Evolutionary conservation across 2,888 invertebrate genomes (phyloP).

Genomic region (Eudasyphora cyanicolor): DNA sequence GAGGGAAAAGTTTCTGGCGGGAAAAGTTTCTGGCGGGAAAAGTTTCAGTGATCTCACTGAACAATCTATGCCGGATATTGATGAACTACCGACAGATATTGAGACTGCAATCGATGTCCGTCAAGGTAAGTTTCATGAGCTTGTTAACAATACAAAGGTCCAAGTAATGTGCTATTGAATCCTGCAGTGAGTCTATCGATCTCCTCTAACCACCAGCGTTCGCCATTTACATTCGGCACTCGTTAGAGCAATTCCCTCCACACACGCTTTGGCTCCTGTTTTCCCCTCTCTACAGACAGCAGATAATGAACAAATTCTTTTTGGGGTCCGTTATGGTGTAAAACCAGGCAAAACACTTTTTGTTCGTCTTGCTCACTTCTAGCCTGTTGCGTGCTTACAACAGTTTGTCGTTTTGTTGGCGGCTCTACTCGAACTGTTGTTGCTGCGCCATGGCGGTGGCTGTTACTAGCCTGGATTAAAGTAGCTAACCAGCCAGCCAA

Average conservation of each 20-base stretch:
- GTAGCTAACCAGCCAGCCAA: conserved; percentile 50
- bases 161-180: too few species aligned
- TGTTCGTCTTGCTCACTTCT: neutral
- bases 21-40: too few species aligned
- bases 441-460: conserved; percentile 28
- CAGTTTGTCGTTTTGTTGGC: conserved; percentile 22
- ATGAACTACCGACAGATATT: too few species aligned
- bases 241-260: too few species aligned
- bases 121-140: too few species aligned
- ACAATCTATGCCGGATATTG: too few species aligned
- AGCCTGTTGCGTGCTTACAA: conserved; percentile 23
- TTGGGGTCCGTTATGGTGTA: conserved; percentile 48
- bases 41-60: too few species aligned
- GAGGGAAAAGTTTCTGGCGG: too few species aligned
- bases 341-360: conserved; percentile 38
- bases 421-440: conserved; percentile 1
- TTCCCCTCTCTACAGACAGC: conserved; percentile 1
- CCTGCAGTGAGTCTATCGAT: too few species aligned
- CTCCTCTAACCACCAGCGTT: conserved; percentile 56
- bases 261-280: conserved; percentile 8
- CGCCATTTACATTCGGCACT: too few species aligned
- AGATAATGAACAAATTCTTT: conserved; percentile 37
- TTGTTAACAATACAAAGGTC: too few species aligned
- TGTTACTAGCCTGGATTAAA: conserved; percentile 45
- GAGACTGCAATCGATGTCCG: too few species aligned